Evolutionary conservation across 1,140 invertebrate species (phyloP).

Genomic region (Luehdorfia chinensis): DNA sequence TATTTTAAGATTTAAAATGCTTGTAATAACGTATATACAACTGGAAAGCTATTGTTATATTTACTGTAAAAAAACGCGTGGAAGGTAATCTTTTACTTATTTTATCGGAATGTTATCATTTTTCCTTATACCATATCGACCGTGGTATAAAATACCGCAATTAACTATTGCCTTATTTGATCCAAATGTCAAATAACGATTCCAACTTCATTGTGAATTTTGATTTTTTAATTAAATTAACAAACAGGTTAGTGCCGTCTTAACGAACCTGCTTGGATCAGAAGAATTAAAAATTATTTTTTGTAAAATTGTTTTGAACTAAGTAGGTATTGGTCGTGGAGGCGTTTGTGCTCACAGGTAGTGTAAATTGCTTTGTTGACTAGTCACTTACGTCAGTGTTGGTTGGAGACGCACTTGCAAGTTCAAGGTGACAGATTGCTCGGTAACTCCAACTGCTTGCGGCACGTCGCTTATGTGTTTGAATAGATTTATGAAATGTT

Average conservation of each 20-base stretch:
- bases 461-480: too few relatives aligned
- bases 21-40: not conserved
- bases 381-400: conserved; percentile 56
- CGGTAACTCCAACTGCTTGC: too few relatives aligned
- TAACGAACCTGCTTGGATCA: not conserved
- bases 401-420: conserved; percentile 38
- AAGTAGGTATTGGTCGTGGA: conserved; percentile 25
- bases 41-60: not conserved
- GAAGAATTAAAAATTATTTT: not conserved
- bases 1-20: not conserved
- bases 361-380: conserved; percentile 57
- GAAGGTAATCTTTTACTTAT: too few relatives aligned
- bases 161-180: not conserved
- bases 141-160: not conserved
- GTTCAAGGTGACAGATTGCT: conserved; percentile 50
- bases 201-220: not conserved
- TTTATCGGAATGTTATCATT: too few relatives aligned
- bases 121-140: too few relatives aligned
- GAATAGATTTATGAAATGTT: too few relatives aligned
- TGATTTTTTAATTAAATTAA: not conserved
- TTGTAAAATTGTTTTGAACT: conserved; percentile 4
- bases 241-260: not conserved
- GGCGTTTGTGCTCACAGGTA: conserved; percentile 31
- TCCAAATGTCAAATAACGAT: not conserved
- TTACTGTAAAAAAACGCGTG: not conserved